A percentile compares a stretch with the other conserved stretches of the same genome.
Conservation (phyloP, 2,113 vertebrate genomes). For the Bubalus kerabau region DNA sequence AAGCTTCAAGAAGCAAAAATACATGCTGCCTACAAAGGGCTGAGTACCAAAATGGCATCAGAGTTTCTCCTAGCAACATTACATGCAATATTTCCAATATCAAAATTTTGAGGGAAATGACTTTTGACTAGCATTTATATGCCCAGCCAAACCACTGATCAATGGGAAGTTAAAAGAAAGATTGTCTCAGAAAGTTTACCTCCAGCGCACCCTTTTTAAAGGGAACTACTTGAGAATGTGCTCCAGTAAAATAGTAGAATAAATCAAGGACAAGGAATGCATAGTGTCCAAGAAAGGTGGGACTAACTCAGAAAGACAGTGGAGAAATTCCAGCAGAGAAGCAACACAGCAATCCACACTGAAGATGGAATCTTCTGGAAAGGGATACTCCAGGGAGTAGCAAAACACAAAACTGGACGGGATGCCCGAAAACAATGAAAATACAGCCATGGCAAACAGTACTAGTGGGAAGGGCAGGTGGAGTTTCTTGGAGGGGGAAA, state of each 20-base stretch:
- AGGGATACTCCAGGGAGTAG: not conserved
- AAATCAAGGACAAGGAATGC: not conserved
- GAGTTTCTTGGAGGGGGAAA: not conserved
- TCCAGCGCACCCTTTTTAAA: not conserved
- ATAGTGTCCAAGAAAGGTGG: not conserved
- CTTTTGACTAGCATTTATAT: not conserved
- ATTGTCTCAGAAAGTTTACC: not conserved
- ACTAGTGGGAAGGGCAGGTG: not conserved
- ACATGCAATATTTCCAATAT: not conserved
- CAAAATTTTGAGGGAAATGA: not conserved
- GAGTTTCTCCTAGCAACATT: not conserved
- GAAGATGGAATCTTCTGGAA: not conserved
- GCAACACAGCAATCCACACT: rapidly evolving
- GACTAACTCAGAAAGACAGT: not conserved
- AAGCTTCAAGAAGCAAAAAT: not conserved
- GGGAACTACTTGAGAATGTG: not conserved
- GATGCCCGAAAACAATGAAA: not conserved
- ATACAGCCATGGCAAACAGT: not conserved
- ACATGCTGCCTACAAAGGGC: not conserved
- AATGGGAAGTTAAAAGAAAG: not conserved
- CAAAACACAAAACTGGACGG: not conserved
- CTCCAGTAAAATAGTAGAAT: not conserved
- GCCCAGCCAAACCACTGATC: not conserved
- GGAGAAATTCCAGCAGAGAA: not conserved
- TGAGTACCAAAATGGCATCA: not conserved